Base-by-base conservation (phyloP, 2,797 vertebrate species). In the Okamejei kenojei region DNA sequence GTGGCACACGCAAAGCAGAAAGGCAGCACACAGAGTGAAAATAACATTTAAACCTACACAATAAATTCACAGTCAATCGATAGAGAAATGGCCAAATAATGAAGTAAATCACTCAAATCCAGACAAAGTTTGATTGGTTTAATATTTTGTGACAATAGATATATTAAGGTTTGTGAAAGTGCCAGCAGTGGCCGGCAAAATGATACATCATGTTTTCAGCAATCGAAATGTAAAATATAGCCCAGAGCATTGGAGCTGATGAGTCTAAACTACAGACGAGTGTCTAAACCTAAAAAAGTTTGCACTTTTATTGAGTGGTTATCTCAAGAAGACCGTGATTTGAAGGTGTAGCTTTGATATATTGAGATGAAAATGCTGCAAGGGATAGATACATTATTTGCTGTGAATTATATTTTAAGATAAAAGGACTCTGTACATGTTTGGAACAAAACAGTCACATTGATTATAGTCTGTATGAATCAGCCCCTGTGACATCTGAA, bases 21-120 rank as follows among this genome's bases (percentile, higher is more conserved):
- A 73, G 35, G 26, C 21, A 26, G 38, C 54, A 74, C 68, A 91
- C 35, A 35, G 90, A 74, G 23, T 54, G 38, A 91, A 54, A 29
- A 74, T 29, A 32, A 38, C 23, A 74, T 73, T 54, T 17, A 91
- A 74, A 91, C 35, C 35, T 23, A 29, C 9, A 54, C 38, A 45
- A 74, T 91, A 90, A 71, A 71, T 90, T 90, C 32, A 23, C 68
- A 90, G 35, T 90, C 88, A 38, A 74, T 91, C 90, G 19, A 74
- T 21, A 91, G 68, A 74, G 21, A 74, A 35, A 91, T 74, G 21
- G 35, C 17, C 73, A 91, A 74, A 54, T 91, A 91, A 91, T 74
- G 90, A 91, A 91, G 68, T 74, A 74, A 45, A 74, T 91, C 90
- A 54, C 35, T 74, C 90, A 91, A 68, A 15, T 74, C 35, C 13